Evolutionary conservation across 2,113 vertebrate species (phyloP), one percentile per base, ranked within the genome.

Genomic region (Bubo scandiacus): DNA sequence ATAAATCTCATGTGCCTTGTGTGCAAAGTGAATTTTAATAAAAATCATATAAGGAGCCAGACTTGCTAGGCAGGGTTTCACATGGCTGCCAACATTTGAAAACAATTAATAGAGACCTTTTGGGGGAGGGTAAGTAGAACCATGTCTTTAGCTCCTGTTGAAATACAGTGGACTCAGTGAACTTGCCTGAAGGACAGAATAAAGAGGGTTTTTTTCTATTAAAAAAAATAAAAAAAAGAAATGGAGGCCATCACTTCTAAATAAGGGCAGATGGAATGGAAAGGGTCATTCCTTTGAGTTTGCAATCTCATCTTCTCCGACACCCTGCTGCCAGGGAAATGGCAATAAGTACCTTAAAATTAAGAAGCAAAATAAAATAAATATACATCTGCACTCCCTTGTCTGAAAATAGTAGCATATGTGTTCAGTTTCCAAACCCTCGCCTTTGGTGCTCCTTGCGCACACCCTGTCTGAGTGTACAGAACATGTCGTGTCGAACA

Each of bases 11-110:
- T 90, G 93, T 96, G 95, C 94, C 96, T 93, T 93, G 96, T 96
- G 97, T 97, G 96, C 98, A 98, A 98, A 98, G 97, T 97, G 96
- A 97, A 97, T 98, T 98, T 98, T 98, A 98, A 98, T 98, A 98
- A 98, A 97, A 98, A 98, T 98, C 97, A 97, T 97, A 97, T 96
- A 97, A 81, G 71, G 97, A 97, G 97, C 97, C 97, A 97, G 97
- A 97, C 97, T 93, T 81, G 93, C 94, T 95, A 93, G 45, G 96
- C 96, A 95, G 97, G 94, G 93, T 97, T 98, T 98, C 94, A 98
- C 94, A 91, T 97, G 95, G 95, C 97, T 98, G 98, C 98, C 98
- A 98, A 97, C 97, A 97, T 97, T 98, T 94, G 97, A 97, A 97
- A 90, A 93, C 98, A 98, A 98, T 98, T 98, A 98, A 98, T 97